phyloP scores from a whole-genome alignment of 2,888 invertebrate species.

The Athalia cordata region DNA sequence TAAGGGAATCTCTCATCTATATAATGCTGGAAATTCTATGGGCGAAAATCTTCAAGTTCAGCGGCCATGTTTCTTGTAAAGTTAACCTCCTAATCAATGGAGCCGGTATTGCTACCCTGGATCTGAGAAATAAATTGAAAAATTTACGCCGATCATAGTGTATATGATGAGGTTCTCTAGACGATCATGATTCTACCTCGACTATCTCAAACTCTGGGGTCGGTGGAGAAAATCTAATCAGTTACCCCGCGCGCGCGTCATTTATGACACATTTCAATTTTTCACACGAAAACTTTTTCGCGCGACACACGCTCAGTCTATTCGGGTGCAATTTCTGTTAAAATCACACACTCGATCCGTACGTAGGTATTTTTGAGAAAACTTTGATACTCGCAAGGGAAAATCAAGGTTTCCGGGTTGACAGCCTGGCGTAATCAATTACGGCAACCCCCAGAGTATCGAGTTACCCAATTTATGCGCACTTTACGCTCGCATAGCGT shows the following conservation, averaged over 20 bases:
- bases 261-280: no score
- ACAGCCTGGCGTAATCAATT: conserved; percentile 37
- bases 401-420: conserved; percentile 32
- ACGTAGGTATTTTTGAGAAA: conserved; percentile 1
- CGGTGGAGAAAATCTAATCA: no score
- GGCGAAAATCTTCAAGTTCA: conserved; percentile 18
- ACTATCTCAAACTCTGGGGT: no score
- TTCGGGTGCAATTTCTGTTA: no score
- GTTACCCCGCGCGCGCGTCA: no score
- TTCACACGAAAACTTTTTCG: no score
- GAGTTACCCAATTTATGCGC: conserved; percentile 13
- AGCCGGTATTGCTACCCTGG: neutral
- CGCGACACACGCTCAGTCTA: no score
- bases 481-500: neutral
- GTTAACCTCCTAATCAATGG: conserved; percentile 2
- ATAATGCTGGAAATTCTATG: conserved; percentile 14
- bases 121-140: neutral
- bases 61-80: conserved; percentile 25
- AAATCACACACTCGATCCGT: neutral
- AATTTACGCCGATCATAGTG: neutral
- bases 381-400: conserved; percentile 20
- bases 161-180: no score
- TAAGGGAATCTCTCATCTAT: conserved; percentile 18
- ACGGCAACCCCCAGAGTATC: conserved; percentile 16
- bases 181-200: no score